These are phyloP conservation scores for Euclidia mi DNA, from an alignment of 2,888 invertebrate genomes.

Conservation along the genomic window DNA sequence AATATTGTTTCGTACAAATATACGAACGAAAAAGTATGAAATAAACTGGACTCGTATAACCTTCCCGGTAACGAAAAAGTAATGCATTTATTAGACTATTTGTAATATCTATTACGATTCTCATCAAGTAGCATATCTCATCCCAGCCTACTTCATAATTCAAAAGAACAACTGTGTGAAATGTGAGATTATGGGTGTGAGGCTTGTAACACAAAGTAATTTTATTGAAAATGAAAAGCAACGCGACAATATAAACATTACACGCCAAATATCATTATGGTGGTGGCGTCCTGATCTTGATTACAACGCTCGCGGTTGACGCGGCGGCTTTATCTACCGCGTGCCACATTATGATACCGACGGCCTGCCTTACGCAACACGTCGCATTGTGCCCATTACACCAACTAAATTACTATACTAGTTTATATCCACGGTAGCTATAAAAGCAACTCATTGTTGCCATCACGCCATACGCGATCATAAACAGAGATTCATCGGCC, in stretches of 20 bases:
- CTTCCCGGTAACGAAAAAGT: too few species aligned
- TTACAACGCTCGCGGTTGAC: slow-evolving; percentile 48
- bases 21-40: too few species aligned
- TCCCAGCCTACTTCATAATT: background rate
- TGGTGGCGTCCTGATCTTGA: slow-evolving; percentile 49
- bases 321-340: slow-evolving; percentile 47
- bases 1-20: too few species aligned
- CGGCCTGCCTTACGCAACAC: slow-evolving; percentile 18
- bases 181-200: background rate
- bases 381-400: slow-evolving; percentile 32
- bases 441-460: slow-evolving; percentile 57
- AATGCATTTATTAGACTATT: too few species aligned
- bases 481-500: slow-evolving; percentile 57
- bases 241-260: slow-evolving; percentile 23
- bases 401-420: slow-evolving; percentile 45
- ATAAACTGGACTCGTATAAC: too few species aligned
- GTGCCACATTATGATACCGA: slow-evolving; percentile 26
- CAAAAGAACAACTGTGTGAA: too few species aligned
- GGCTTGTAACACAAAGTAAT: background rate
- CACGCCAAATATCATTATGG: slow-evolving; percentile 51
- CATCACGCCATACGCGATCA: slow-evolving; percentile 51
- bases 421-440: slow-evolving; percentile 44
- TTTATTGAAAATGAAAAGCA: slow-evolving; percentile 19
- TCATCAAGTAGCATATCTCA: too few species aligned
- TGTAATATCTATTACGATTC: too few species aligned